Evolutionary conservation across 2,888 invertebrate species (phyloP), one percentile per base, ranked within the genome.

Genomic region (Neria commutata): DNA sequence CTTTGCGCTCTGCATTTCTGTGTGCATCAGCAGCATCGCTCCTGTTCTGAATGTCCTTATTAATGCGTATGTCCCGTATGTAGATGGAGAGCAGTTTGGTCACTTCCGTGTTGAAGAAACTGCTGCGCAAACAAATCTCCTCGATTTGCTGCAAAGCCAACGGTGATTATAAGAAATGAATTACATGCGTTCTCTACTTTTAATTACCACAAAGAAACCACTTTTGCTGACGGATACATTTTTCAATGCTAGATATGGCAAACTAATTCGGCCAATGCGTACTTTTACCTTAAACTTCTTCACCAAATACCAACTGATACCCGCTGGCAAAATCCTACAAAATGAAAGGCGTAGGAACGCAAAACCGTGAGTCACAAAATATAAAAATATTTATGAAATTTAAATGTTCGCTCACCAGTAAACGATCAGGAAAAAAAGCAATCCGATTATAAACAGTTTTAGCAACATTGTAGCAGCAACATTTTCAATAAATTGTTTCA

Each of bases 41-140:
- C n/a, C 74, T 71, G 33, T 77, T 75, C 61, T 85, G 84, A 47
- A 90, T 87, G 83, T 91, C 90, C 79, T 92, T 91, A 70, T 92
- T 91, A 56, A 94, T 86, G 64, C 91, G 86, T 2, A 93, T 89
- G 76, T 92, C 91, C 62, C 87, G 86, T 66, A 93, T 88, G n/a
- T 92, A 88, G 19, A 94, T 88, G 2, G 92, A 91, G 3, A 94
- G 83, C 14, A 94, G 81, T 79, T 94, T 94, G 21, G 91, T 92
- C 54, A 94, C 90, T 69, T 94, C 94, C 1, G 93, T 92, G 78
- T 92, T 94, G 68, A 94, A 88, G 75, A 93, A 89, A 81, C 93
- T 94, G 77, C 94, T 94, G 55, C 91, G 88, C 66, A 94, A 86
- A 64, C 92, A 89, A 68, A 94, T 87, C 79, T 93, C 91, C 73